These are phyloP conservation scores for Ochlodes sylvanus DNA, from an alignment of 2,888 invertebrate species.

Conservation along the genomic window DNA sequence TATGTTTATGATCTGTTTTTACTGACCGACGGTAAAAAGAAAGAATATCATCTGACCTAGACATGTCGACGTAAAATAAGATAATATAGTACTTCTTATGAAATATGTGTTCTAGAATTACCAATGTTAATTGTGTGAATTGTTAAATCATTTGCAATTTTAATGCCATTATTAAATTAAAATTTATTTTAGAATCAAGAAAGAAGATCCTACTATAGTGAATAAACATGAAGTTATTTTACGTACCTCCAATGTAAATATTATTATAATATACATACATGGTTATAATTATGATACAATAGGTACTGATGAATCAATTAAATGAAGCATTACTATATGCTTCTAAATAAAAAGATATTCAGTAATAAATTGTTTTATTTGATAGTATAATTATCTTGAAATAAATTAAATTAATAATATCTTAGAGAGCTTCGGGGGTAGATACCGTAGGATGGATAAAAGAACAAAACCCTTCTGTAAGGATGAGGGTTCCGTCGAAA, in stretches of 20 bases:
- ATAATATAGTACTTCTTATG: conserved; percentile 1
- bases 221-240: conserved; percentile 29
- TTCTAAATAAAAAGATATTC: conserved; percentile 58
- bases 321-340: conserved; percentile 63
- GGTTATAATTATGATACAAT: conserved; percentile 8
- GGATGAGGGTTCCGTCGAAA: conserved; percentile 60
- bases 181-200: conserved; percentile 51
- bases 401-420: conserved; percentile 58
- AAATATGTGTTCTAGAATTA: conserved; percentile 15
- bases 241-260: conserved; percentile 35
- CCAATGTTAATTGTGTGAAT: no score
- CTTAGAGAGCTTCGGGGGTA: conserved; percentile 73
- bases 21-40: no score
- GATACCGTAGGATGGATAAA: conserved; percentile 64
- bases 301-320: conserved; percentile 43
- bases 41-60: no score
- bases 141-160: no score
- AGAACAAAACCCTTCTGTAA: conserved; percentile 55
- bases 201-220: conserved; percentile 28
- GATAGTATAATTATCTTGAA: conserved; percentile 31
- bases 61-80: no score
- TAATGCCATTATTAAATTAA: conserved; percentile 63
- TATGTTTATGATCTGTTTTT: no score
- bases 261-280: conserved; percentile 19
- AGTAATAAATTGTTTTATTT: conserved; percentile 59